Evolutionary conservation across 2,888 invertebrate genomes (phyloP), one percentile per base, ranked within the genome.

Genomic region (Ophion costatus): DNA sequence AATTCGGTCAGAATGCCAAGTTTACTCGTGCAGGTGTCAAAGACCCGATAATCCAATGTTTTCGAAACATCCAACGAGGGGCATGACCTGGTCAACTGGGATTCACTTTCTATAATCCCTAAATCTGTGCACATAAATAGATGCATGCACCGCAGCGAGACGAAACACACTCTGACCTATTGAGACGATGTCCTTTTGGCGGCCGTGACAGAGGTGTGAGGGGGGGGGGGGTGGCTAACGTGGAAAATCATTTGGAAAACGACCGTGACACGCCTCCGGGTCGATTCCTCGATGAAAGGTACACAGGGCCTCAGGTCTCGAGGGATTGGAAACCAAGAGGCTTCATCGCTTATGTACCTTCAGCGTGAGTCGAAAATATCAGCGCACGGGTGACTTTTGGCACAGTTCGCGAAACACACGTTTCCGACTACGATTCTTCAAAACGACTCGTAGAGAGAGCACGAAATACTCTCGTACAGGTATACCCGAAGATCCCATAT

Each of bases 211-310:
- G 71, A 51, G 57, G 42, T 10, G 71, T 38, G 63, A 45, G 11
- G 76, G 63, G 63, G 76, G 63, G 24, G 11, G 76, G 63, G 63
- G 76, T 29, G 69, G 75, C 79, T 75, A 73, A 75, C 83, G 85
- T 59, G 82, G 83, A 86, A 88, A 88, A 87, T 88, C 83, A 79
- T 73, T 83, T 84, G 84, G 86, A 86, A 86, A 87, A 82, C 80
- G 83, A 85, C 83, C 66, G 75, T 86, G 86, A 86, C 88, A 87
- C 87, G 87, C 88, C 88, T 78, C 45, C 81, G 82, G 70, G 76
- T 71, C 61, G 57, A 29, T 80, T 87, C 61, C 38, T 38, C 69
- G 80, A 78, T 56, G 73, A 85, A 87, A 81, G 82, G 79, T 75
- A 74, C 66, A 20, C 9, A 17, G 17, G 20, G 73, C 51, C 59